Evolutionary conservation across 2,113 vertebrate genomes (phyloP), one percentile per base, ranked within the genome.

Genomic region (Petrocephalus microphthalmus): DNA sequence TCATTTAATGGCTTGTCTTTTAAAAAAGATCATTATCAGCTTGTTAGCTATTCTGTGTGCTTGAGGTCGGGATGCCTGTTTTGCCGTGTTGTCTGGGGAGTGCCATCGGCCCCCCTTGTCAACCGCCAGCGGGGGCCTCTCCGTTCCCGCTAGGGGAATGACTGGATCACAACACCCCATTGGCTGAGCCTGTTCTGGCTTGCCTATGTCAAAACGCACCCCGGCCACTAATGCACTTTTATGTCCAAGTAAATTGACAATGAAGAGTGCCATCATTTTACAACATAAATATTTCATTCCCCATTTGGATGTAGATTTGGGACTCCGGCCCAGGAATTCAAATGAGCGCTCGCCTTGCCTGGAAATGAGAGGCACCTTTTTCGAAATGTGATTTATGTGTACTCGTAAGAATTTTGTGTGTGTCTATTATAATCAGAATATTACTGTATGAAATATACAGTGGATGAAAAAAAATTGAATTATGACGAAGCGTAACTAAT

Each of bases 291-390:
- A 94, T 94, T 94, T 94, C 90, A 93, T 94, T 85, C 91, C 88
- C 91, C 91, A 93, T 95, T 95, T 95, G 92, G 91, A 94, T 95
- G 95, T 93, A 95, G 94, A 95, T 95, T 90, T 90, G 20, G 49
- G 89, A 87, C 51, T 89, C 90, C 87, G 37, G 92, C 56, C 51
- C 85, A 87, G 56, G 93, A 95, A 95, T 95, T 93, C 91, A 93
- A 93, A 95, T 94, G 89, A 84, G 88, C 88, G 64, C 85, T 56
- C 86, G 91, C 90, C 90, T 47, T 37, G 10, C 1, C 51, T 89
- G 88, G 88, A 91, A 91, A 89, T 90, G 89, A 89, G 64, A 53
- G 54, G 74, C 84, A 42, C 84, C 78, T 88, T 86, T 67, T 56
- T 88, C 85, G 71, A 90, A 93, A 91, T 91, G 84, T 91, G 90